Evolutionary conservation across 2,113 vertebrate species (phyloP), one percentile per base, ranked within the genome.

Genomic region (Empidonax traillii): DNA sequence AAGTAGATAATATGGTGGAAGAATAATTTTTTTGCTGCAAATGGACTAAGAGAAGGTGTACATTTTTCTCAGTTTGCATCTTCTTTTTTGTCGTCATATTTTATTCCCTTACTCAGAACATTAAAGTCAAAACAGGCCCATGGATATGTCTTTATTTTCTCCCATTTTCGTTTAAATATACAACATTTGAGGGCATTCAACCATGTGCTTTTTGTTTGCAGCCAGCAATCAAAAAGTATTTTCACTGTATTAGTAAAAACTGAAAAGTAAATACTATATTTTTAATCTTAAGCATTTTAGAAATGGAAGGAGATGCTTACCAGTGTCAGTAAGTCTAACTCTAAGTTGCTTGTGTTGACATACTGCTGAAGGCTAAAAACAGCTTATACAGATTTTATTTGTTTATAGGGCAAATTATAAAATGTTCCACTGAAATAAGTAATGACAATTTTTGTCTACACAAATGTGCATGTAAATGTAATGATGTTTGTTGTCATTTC

Each of bases 401-500:
- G 96, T 98, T 97, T 98, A 92, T 92, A 95, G 90, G 96, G 94
- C 93, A 96, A 97, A 96, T 96, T 96, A 91, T 96, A 98, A 98
- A 98, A 97, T 82, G 98, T 98, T 98, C 97, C 98, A 97, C 97
- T 93, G 90, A 98, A 98, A 98, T 98, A 97, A 97, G 97, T 96
- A 97, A 98, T 98, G 98, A 98, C 98, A 97, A 97, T 97, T 98
- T 98, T 98, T 98, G 97, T 98, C 97, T 97, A 89, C 88, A 84
- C 82, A 98, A 98, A 98, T 98, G 97, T 96, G 96, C 97, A 96
- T 97, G 89, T 95, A 97, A 97, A 92, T 89, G 96, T 96, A 98
- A 97, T 97, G 97, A 97, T 98, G 97, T 97, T 98, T 98, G 98
- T 98, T 98, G 98, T 97, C 97, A 92, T 96, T 98, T 98, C 98